Percentiles rank a stretch among this genome's conserved stretches.
Evolutionary conservation across 2,113 vertebrate genomes (phyloP).

Genomic region (Heptranchias perlo): DNA sequence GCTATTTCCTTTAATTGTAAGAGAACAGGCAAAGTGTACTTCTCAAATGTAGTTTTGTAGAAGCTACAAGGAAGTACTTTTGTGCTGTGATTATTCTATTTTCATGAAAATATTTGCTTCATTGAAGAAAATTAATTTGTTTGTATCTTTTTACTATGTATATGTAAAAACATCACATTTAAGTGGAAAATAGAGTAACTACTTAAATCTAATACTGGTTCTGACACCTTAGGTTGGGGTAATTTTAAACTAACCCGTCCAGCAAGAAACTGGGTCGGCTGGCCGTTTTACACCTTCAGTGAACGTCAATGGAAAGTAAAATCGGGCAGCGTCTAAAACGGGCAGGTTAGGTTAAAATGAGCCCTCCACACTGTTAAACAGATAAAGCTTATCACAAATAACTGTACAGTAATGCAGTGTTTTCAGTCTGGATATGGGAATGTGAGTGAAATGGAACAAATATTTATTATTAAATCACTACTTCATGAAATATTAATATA

Average conservation of each 20-base stretch:
- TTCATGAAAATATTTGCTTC: not conserved
- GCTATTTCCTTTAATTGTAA: not conserved
- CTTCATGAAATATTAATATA: slow-evolving; percentile 16
- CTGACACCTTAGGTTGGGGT: not conserved
- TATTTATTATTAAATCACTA: not conserved
- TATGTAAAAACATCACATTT: not conserved
- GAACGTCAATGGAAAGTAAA: not conserved
- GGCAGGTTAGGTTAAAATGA: not conserved
- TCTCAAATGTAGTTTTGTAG: not conserved
- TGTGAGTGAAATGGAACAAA: not conserved
- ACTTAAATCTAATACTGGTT: not conserved
- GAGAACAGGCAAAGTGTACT: not conserved
- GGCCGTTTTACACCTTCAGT: not conserved
- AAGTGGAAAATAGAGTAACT: not conserved
- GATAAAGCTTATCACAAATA: not conserved
- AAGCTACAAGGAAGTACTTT: not conserved
- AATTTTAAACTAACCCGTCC: not conserved
- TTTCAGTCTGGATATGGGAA: not conserved
- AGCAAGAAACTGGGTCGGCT: not conserved
- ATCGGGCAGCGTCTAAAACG: not conserved
- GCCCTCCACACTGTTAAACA: no score
- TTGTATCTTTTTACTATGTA: not conserved
- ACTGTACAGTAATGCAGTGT: not conserved
- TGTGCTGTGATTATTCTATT: not conserved
- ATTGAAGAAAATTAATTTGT: not conserved